Conservation (phyloP, 2,797 vertebrate species). For the Pipistrellus nathusii region DNA sequence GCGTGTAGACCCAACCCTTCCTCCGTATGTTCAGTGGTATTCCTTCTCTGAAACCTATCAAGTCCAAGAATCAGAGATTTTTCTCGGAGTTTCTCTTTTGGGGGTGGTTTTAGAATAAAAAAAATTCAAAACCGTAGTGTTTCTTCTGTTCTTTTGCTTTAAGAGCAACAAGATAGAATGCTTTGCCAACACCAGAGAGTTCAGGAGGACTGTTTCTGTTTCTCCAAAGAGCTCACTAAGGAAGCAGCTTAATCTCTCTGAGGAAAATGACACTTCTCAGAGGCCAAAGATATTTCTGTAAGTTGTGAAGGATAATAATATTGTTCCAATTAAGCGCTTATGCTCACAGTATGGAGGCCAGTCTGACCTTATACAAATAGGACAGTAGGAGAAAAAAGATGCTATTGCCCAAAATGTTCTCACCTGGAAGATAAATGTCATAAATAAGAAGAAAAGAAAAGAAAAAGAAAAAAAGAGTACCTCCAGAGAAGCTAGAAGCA, state of each 20-base stretch:
- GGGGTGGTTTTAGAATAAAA: slow-evolving; percentile 47
- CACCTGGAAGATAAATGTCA: slow-evolving; percentile 58
- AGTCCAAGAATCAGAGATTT: background rate
- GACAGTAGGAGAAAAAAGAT: slow-evolving; percentile 76
- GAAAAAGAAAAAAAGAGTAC: no score
- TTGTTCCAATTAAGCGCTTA: slow-evolving; percentile 74
- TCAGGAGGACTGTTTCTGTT: slow-evolving; percentile 68
- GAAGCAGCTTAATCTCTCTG: slow-evolving; percentile 74
- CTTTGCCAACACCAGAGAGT: slow-evolving; percentile 38
- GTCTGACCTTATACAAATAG: slow-evolving; percentile 72
- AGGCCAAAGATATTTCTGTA: slow-evolving; percentile 74
- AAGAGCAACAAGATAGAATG: background rate
- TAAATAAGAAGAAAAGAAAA: slow-evolving; percentile 52
- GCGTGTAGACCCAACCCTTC: background rate
- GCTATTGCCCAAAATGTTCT: slow-evolving; percentile 57
- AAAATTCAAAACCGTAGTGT: slow-evolving; percentile 32
- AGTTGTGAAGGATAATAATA: slow-evolving; percentile 73
- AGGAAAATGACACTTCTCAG: slow-evolving; percentile 69
- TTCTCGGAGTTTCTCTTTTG: slow-evolving; percentile 46
- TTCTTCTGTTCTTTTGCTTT: slow-evolving; percentile 67
- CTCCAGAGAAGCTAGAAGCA: slow-evolving; percentile 52
- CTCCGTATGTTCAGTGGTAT: background rate
- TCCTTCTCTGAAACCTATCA: background rate
- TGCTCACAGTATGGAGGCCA: slow-evolving; percentile 71
- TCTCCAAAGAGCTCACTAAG: slow-evolving; percentile 54